Percentiles rank a stretch among this genome's conserved stretches.
These are phyloP conservation scores for Hirtodrosophila cameraria DNA, from an alignment of 2,888 invertebrate species.

Conservation along the genomic window DNA sequence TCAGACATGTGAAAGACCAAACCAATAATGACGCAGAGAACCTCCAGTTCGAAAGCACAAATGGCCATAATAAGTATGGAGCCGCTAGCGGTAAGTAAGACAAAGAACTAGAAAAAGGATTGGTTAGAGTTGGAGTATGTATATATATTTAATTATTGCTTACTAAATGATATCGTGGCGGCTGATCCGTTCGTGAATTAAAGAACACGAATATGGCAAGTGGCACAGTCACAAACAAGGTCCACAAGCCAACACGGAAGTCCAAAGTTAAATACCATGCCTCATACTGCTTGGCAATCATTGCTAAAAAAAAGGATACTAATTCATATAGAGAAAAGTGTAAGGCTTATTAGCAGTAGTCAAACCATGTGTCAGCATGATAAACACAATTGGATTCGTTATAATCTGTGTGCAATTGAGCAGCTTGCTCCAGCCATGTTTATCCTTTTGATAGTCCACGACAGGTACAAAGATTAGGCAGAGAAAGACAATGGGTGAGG, in stretches of 20 bases:
- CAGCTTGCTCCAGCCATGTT: conserved; percentile 79
- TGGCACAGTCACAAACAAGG: conserved; percentile 34
- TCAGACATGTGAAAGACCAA: conserved; percentile 33
- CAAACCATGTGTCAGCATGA: background rate
- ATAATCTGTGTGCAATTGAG: conserved; percentile 71
- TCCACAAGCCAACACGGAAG: conserved; percentile 16
- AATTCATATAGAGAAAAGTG: background rate
- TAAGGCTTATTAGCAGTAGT: no score
- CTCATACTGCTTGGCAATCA: conserved; percentile 8
- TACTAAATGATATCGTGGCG: conserved; percentile 49
- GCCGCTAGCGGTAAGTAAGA: conserved; percentile 9
- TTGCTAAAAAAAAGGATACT: conserved; percentile 3
- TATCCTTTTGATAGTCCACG: conserved; percentile 62
- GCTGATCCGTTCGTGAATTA: conserved; percentile 47
- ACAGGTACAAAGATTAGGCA: conserved; percentile 60
- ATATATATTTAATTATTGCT: background rate
- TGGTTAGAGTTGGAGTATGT: no score
- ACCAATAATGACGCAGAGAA: conserved; percentile 38
- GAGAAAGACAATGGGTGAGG: conserved; percentile 48
- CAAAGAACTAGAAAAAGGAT: conserved; percentile 29
- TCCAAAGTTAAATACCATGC: conserved; percentile 19
- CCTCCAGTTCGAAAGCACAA: conserved; percentile 43
- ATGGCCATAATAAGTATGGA: conserved; percentile 37
- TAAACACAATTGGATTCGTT: conserved; percentile 49
- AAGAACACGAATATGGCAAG: conserved; percentile 40